Base-by-base conservation (phyloP, 2,113 vertebrate genomes). In the Brachirus orientalis region DNA sequence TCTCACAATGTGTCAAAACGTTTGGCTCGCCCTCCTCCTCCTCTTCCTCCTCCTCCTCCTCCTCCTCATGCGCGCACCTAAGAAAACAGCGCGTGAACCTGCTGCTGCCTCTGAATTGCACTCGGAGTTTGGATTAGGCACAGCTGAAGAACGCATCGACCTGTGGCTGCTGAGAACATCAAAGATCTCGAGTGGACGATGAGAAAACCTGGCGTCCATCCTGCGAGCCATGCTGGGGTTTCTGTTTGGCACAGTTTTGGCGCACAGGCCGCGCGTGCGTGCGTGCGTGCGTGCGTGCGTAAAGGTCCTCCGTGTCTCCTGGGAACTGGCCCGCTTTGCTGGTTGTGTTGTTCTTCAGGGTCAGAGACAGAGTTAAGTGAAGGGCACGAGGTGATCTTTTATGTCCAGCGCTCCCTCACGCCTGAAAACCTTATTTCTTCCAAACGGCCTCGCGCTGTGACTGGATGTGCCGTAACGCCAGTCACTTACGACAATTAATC, bases 81-180 rank as follows among this genome's bases (percentile, higher is more conserved):
- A 95, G 93, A 94, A 95, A 98, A 98, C 96, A 97, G 40, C 40
- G 4, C 80, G 52, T 16, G 86, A 87, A 86, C 88, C 92, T 91
- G 63, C 94, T 92, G 69, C 93, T 91, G 91, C 86, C 90, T 88
- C 73, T 68, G 91, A 86, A 90, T 84, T 79, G 83, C 82, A 38
- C 78, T 63, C 78, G 58, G 86, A 92, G 90, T 93, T 90, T 92
- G 91, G 83, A 59, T 58, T 71, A 79, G 83, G 81, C 89, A 95
- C 96, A 97, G 96, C 96, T 98, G 96, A 97, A 91, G 95, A 97
- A 97, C 93, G 93, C 95, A 96, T 98, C 92, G 94, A 37, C 75
- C 64, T 2, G 88, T 83, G 90, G 88, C 92, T 92, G 90, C 93
- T 90, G 66, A 75, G 82, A 89, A 93, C 92, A 96, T 97, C 96